Evolutionary conservation across 2,113 vertebrate genomes (phyloP).

Genomic region (Chaenocephalus aceratus): DNA sequence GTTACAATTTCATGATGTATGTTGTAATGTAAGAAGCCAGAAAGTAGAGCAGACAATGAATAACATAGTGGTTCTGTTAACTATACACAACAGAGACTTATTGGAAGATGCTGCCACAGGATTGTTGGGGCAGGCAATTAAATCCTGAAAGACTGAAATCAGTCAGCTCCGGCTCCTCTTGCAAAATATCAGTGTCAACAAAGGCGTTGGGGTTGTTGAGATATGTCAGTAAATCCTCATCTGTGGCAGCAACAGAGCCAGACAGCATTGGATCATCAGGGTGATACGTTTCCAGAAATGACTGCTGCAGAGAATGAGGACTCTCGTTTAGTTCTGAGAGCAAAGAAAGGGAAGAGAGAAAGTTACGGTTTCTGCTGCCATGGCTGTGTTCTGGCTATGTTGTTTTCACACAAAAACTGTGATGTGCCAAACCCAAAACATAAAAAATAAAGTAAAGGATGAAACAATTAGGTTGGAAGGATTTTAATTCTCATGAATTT

Average conservation of each 20-base stretch:
- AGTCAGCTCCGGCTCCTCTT: neutral
- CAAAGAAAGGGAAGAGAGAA: constrained; percentile 10
- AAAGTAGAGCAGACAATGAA: neutral
- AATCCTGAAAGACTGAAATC: constrained; percentile 32
- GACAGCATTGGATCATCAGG: constrained; percentile 73
- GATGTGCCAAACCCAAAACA: neutral
- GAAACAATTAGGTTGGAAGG: too few species aligned
- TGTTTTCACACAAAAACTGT: constrained; percentile 19
- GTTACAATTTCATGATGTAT: neutral
- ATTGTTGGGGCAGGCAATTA: constrained; percentile 10
- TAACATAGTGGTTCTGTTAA: neutral
- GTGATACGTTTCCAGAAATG: constrained; percentile 16
- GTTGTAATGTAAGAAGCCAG: neutral
- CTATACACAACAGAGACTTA: constrained; percentile 6
- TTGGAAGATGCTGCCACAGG: constrained; percentile 51
- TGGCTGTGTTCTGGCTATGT: neutral
- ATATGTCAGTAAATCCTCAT: constrained; percentile 24
- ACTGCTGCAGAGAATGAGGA: neutral
- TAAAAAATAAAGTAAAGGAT: too few species aligned
- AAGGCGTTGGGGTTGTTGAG: constrained; percentile 29
- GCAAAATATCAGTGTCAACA: neutral
- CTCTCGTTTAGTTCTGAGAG: constrained; percentile 44
- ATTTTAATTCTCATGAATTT: neutral
- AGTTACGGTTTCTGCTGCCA: neutral
- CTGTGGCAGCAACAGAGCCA: neutral